These are phyloP conservation scores for Uloborus plumipes DNA, from an alignment of 2,888 invertebrate species.

Conservation along the genomic window DNA sequence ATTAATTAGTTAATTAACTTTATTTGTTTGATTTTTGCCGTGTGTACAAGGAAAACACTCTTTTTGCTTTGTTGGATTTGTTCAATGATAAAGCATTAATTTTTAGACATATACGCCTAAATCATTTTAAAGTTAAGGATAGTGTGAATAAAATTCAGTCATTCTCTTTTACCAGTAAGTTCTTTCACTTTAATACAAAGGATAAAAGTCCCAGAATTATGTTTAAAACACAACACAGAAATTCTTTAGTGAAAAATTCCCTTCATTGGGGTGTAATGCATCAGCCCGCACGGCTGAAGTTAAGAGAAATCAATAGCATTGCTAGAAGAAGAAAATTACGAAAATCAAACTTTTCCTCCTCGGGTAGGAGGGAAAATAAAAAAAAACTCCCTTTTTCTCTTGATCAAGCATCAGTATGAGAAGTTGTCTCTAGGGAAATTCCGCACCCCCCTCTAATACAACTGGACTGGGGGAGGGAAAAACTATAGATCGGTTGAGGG, in stretches of 20 bases:
- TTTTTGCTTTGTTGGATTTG: too few species aligned
- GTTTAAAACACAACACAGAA: too few species aligned
- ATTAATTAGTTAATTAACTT: too few species aligned
- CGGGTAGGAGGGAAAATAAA: conserved; percentile 19
- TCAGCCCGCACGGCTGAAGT: background rate
- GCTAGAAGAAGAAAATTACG: conserved; percentile 39
- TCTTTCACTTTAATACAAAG: too few species aligned
- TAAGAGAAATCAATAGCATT: conserved; percentile 8
- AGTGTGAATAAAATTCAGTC: too few species aligned
- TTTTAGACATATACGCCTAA: too few species aligned
- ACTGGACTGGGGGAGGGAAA: conserved; percentile 5
- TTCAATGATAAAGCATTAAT: too few species aligned
- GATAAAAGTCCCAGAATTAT: too few species aligned
- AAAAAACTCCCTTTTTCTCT: conserved; percentile 36
- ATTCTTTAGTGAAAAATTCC: background rate
- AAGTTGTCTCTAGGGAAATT: conserved; percentile 53
- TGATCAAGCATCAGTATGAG: conserved; percentile 60
- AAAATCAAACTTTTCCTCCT: conserved; percentile 43
- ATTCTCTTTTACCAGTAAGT: too few species aligned
- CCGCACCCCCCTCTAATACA: conserved; percentile 41
- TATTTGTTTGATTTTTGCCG: too few species aligned
- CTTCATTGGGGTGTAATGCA: conserved; percentile 1
- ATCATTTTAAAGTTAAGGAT: too few species aligned
- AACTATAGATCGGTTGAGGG: conserved; percentile 20
- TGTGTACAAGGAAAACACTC: too few species aligned